Conservation (phyloP, 2,888 invertebrate species). For the Drosophila flavopinicola region DNA sequence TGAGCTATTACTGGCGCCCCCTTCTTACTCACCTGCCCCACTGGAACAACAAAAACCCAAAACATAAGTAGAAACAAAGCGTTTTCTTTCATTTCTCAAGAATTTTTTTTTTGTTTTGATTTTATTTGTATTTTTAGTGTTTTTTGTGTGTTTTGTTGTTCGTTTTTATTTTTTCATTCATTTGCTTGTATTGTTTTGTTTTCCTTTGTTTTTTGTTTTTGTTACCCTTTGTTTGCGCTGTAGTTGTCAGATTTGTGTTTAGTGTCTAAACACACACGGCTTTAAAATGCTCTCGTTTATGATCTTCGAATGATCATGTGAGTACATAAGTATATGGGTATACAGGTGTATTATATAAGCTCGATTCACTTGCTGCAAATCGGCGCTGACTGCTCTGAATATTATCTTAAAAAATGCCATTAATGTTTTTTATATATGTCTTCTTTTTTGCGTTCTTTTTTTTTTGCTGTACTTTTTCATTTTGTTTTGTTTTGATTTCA, state of each 20-base stretch:
- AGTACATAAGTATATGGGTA: constrained; percentile 40
- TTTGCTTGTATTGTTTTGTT: constrained; percentile 22
- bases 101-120: constrained; percentile 68
- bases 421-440: constrained; percentile 36
- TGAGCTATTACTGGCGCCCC: constrained; percentile 19
- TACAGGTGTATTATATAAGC: constrained; percentile 57
- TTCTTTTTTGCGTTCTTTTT: constrained; percentile 6
- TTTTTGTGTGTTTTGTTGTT: constrained; percentile 50
- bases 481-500: constrained; percentile 21
- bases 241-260: constrained; percentile 63
- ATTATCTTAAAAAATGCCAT: constrained; percentile 62
- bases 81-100: constrained; percentile 73
- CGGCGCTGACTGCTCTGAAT: constrained; percentile 62
- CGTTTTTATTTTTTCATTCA: constrained; percentile 37
- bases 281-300: constrained; percentile 61
- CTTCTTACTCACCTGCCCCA: constrained; percentile 10
- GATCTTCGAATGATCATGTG: constrained; percentile 50
- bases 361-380: constrained; percentile 75
- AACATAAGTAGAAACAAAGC: constrained; percentile 45
- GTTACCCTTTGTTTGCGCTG: constrained; percentile 77
- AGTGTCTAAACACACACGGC: constrained; percentile 65
- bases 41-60: background rate
- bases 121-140: constrained; percentile 69
- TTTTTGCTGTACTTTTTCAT: constrained; percentile 26
- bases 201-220: constrained; percentile 35